Percentiles rank a stretch among this genome's conserved stretches.
Evolutionary conservation across 2,888 invertebrate genomes (phyloP).

Genomic region (Caenorhabditis sp.): DNA sequence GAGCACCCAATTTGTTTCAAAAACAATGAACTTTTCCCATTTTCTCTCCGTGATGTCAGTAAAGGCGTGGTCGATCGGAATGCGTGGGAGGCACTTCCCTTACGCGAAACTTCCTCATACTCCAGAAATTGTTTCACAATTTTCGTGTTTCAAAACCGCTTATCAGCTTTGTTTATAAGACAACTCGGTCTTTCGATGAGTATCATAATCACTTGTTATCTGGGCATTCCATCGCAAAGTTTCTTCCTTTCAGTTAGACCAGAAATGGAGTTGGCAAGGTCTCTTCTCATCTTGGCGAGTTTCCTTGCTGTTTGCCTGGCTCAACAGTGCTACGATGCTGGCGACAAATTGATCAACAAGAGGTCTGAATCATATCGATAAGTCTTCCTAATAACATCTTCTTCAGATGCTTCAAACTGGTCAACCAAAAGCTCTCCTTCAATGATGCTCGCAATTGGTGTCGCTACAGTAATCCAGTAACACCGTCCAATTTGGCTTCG

Average conservation of each 20-base stretch:
- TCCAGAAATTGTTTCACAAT: conserved; percentile 2
- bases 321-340: conserved; percentile 3
- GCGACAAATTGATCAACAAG: background rate
- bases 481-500: conserved; percentile 16
- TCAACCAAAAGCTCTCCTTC: conserved; percentile 29
- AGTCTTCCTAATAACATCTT: too few species aligned
- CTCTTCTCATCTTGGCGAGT: background rate
- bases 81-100: background rate
- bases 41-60: background rate
- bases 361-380: background rate
- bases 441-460: conserved; percentile 37
- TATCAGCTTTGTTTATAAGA: background rate
- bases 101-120: background rate
- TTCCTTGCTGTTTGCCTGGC: conserved; percentile 3
- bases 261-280: background rate
- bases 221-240: background rate
- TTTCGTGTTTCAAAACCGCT: background rate
- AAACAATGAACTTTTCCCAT: background rate
- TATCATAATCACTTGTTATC: background rate
- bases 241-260: conserved; percentile 5
- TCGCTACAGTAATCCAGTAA: conserved; percentile 7
- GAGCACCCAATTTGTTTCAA: background rate
- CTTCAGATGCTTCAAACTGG: conserved; percentile 34
- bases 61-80: background rate
- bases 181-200: background rate